phyloP scores from a whole-genome alignment of 2,113 vertebrate species.

The Neogobius melanostomus region DNA sequence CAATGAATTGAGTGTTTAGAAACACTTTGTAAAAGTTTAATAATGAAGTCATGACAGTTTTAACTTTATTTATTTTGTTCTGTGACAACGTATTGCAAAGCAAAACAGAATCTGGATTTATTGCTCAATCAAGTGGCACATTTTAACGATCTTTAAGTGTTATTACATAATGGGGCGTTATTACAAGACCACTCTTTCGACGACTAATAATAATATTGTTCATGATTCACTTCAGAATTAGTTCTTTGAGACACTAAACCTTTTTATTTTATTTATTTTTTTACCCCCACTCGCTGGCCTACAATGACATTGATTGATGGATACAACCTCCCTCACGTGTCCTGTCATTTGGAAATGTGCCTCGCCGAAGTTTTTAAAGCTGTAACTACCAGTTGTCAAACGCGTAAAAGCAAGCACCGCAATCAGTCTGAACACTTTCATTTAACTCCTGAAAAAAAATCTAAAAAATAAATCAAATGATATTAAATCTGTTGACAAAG shows the following conservation, averaged over 20 bases:
- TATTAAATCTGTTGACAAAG: background rate
- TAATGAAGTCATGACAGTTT: no score
- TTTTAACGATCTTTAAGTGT: no score
- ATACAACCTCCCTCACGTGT: constrained; percentile 19
- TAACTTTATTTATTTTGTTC: no score
- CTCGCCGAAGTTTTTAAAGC: constrained; percentile 17
- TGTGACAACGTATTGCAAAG: no score
- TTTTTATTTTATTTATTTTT: background rate
- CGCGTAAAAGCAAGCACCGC: background rate
- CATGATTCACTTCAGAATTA: no score
- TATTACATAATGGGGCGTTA: no score
- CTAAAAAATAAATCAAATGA: background rate
- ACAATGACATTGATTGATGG: constrained; percentile 39
- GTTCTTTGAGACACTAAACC: background rate
- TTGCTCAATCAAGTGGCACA: no score
- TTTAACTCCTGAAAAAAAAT: background rate
- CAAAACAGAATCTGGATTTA: no score
- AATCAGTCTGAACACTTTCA: constrained; percentile 21
- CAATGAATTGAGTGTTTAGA: no score
- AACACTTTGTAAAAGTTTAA: no score
- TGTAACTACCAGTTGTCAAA: constrained; percentile 2
- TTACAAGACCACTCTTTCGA: no score
- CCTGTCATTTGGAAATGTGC: constrained; percentile 35
- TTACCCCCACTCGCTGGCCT: background rate
- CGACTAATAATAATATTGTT: no score